Evolutionary conservation across 2,888 invertebrate genomes (phyloP).

Genomic region (Callosobruchus maculatus): DNA sequence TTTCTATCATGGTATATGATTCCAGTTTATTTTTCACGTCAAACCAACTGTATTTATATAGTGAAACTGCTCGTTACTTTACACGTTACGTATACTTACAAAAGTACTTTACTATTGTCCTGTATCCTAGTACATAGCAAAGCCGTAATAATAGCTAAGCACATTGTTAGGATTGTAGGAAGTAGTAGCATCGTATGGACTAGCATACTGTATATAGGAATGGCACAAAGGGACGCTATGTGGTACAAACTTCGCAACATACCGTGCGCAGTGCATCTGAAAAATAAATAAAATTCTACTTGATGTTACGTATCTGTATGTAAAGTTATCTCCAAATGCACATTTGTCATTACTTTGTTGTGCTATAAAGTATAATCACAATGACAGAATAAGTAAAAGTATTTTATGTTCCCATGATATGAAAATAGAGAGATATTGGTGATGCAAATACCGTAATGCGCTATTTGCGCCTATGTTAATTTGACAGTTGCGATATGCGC

Average conservation of each 20-base stretch:
- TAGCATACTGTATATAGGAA: conserved; percentile 46
- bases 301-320: no score
- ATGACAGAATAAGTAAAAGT: no score
- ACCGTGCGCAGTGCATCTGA: conserved; percentile 58
- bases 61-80: neutral
- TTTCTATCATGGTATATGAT: no score
- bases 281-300: conserved; percentile 23
- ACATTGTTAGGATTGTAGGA: conserved; percentile 43
- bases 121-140: conserved; percentile 44
- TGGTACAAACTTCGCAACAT: conserved; percentile 54
- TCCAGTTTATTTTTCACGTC: no score
- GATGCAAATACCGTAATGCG: no score
- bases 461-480: no score
- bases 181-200: conserved; percentile 43
- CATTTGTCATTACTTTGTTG: conserved; percentile 1
- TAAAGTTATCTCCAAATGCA: no score
- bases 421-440: no score
- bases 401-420: no score
- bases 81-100: conserved; percentile 28
- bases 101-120: conserved; percentile 47
- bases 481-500: no score
- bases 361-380: no score
- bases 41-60: no score
- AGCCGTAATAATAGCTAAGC: conserved; percentile 40
- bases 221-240: conserved; percentile 52